Base-by-base conservation (phyloP, 2,888 invertebrate genomes). In the Thalpophila matura region DNA sequence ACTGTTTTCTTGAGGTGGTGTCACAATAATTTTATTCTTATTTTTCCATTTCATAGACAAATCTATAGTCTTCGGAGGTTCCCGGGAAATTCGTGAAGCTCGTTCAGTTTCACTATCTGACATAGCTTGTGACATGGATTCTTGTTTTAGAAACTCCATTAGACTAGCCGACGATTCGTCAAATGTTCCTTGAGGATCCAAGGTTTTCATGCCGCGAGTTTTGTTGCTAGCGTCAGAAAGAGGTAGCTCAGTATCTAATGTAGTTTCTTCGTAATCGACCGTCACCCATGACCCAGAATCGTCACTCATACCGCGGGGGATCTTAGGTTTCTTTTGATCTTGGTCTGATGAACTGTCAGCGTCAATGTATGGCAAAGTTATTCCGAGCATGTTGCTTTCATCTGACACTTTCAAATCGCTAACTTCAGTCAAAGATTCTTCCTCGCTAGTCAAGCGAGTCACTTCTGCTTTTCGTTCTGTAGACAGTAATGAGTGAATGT, bases 211-310 rank as follows among this genome's bases (percentile, higher is more conserved):
- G 26, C 81, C 82, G 33, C 80, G 80, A n/a, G 80, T 86, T 69
- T 77, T 88, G 43, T 79, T 84, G 50, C 89, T 89, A 18, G 84
- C 80, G 74, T 97, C 97, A 7, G 97, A 96, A 26, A 91, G 68
- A 7, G 87, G 89, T 5, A 96, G 91, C 76, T 96, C 96, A 2
- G 96, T 95, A 20, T 96, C 96, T 14, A 79, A 53, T 0, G 95
- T 96, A n/a, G 96, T 95, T 74, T 97, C 97, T 70, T 97, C 97
- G 82, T 96, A 96, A 78, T 97, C 97, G 2, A 96, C 95, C 0
- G 97, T 96, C 74, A 96, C 94, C 96, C 96, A 97, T 1, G 97
- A 97, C 1, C 95, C 96, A 0, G 97, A 96, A 81, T 97, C 97
- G 84, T 97, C 97, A 74, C 97, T 97, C 78, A 94, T 93, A 63